Percentiles rank a stretch among this genome's conserved stretches.
Conservation (phyloP, 2,797 vertebrate species). For the Parauchenoglanis ngamensis region DNA sequence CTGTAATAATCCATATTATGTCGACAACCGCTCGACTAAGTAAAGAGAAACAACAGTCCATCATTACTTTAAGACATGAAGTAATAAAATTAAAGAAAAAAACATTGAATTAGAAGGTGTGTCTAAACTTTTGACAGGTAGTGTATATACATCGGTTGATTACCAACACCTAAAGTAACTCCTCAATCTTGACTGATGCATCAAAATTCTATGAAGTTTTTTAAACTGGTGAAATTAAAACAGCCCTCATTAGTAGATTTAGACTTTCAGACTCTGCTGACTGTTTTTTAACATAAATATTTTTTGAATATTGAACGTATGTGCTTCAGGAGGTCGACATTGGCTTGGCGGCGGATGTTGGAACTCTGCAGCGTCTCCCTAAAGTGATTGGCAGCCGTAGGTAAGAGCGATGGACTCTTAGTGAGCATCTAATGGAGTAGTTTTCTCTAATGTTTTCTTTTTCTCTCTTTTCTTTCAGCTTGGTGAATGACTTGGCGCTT, state of each 20-base stretch:
- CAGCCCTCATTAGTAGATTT: neutral
- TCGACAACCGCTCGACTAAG: no score
- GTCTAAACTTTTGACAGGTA: no score
- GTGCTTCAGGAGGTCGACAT: conserved; percentile 84
- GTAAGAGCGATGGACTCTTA: conserved; percentile 60
- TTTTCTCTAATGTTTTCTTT: neutral
- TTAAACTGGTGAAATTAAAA: neutral
- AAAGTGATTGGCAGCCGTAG: conserved; percentile 85
- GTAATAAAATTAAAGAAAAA: no score
- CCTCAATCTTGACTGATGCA: neutral
- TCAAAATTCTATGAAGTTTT: neutral
- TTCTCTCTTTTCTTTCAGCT: conserved; percentile 63
- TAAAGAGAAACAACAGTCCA: no score
- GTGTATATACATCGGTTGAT: neutral
- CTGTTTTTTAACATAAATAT: neutral
- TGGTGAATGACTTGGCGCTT: conserved; percentile 87
- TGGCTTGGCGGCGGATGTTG: conserved; percentile 86
- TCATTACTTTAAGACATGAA: neutral
- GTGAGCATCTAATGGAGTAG: neutral
- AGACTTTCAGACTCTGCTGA: neutral
- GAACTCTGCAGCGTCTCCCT: conserved; percentile 86
- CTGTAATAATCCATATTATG: no score
- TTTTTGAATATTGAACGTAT: neutral
- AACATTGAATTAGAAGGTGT: no score
- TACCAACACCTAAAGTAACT: neutral